phyloP scores from a whole-genome alignment of 1,140 invertebrate species.

The Zophobas atratus region DNA sequence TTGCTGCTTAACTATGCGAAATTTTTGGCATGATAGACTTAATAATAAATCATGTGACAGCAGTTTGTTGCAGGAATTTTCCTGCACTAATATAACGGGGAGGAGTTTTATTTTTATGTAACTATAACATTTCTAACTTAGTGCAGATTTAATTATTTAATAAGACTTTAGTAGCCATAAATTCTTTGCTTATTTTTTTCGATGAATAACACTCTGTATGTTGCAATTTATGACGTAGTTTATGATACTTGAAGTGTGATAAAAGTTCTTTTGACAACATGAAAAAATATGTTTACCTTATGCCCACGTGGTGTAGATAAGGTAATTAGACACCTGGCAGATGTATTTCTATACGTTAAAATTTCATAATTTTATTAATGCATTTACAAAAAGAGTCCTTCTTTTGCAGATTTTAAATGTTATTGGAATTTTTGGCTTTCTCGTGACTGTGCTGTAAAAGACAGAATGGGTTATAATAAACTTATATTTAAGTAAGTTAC shows the following conservation, averaged over 20 bases:
- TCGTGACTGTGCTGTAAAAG: too few species aligned
- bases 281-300: too few species aligned
- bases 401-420: too few species aligned
- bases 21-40: constrained; percentile 2
- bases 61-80: constrained; percentile 15
- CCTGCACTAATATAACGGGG: constrained; percentile 29
- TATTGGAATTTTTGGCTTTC: too few species aligned
- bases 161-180: constrained; percentile 32
- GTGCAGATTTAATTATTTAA: constrained; percentile 27
- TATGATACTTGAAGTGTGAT: background rate
- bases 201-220: background rate
- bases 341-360: too few species aligned
- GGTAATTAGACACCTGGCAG: too few species aligned
- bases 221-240: constrained; percentile 1
- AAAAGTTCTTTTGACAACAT: too few species aligned
- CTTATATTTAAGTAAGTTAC: too few species aligned
- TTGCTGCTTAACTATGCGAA: background rate
- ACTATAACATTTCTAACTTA: constrained; percentile 29
- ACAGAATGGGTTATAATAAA: too few species aligned
- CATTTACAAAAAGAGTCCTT: too few species aligned
- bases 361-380: too few species aligned
- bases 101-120: constrained; percentile 19
- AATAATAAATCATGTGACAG: background rate
- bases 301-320: too few species aligned
- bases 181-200: constrained; percentile 11